Evolutionary conservation across 2,113 vertebrate genomes (phyloP).

Genomic region (Pelmatolapia mariae): DNA sequence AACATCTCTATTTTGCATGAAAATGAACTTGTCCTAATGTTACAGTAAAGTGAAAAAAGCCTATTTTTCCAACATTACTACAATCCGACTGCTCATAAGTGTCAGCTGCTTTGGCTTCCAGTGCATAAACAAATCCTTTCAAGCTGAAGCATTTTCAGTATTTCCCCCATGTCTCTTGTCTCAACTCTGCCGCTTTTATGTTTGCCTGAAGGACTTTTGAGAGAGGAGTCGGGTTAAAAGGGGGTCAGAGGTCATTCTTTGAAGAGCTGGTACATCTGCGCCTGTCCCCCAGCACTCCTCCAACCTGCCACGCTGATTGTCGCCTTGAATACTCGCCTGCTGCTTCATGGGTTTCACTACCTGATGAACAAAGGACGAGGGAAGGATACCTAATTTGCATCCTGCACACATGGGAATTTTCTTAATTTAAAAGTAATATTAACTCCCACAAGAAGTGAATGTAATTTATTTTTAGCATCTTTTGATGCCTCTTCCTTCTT

Average conservation of each 20-base stretch:
- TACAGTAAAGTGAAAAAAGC: background rate
- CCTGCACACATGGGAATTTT: background rate
- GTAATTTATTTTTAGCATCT: background rate
- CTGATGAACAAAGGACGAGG: conserved; percentile 3
- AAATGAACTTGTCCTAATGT: background rate
- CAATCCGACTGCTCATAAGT: background rate
- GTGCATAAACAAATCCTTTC: background rate
- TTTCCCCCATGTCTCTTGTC: background rate
- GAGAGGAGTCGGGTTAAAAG: conserved; percentile 1
- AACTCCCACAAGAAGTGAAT: background rate
- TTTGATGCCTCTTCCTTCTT: background rate
- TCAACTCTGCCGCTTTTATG: background rate
- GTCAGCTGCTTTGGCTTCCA: background rate
- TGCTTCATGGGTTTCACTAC: background rate
- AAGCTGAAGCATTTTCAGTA: background rate
- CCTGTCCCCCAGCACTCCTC: background rate
- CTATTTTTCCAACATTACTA: background rate
- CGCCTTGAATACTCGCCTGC: conserved; percentile 5
- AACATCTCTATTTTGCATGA: background rate
- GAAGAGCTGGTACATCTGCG: conserved; percentile 3
- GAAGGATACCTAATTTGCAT: background rate
- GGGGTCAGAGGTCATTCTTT: conserved; percentile 14
- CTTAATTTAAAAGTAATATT: background rate
- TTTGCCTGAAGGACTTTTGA: conserved; percentile 4
- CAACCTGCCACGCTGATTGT: background rate